These are phyloP conservation scores for Microplitis demolitor DNA, from an alignment of 1,140 invertebrate genomes.

Conservation along the genomic window DNA sequence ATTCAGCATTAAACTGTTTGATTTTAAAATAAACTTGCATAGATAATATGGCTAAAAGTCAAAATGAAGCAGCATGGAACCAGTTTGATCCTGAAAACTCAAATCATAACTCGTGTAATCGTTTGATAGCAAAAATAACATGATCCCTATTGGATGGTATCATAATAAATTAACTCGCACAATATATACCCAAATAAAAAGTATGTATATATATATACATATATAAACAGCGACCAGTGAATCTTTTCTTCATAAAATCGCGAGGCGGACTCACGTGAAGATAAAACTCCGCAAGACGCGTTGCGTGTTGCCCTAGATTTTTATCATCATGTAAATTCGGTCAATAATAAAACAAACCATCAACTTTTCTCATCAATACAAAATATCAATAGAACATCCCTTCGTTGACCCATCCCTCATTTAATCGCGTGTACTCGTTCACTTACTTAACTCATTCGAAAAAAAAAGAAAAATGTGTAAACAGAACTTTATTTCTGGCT, in stretches of 20 bases:
- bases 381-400: too few species aligned
- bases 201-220: not conserved
- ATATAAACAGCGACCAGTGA: not conserved
- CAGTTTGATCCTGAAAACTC: not conserved
- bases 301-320: not conserved
- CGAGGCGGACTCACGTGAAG: not conserved
- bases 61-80: not conserved
- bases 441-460: too few species aligned
- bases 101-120: not conserved
- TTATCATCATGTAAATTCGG: not conserved
- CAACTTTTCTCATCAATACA: too few species aligned
- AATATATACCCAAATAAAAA: not conserved
- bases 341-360: too few species aligned
- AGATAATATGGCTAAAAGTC: not conserved
- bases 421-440: too few species aligned
- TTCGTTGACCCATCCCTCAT: too few species aligned
- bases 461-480: too few species aligned
- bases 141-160: too few species aligned
- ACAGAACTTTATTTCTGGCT: too few species aligned
- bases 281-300: not conserved
- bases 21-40: not conserved
- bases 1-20: not conserved
- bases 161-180: too few species aligned
- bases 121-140: too few species aligned
- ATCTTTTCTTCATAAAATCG: slow-evolving; percentile 1